Evolutionary conservation across 2,797 vertebrate genomes (phyloP), one percentile per base, ranked within the genome.

Genomic region (Gadopsis bispinosus): DNA sequence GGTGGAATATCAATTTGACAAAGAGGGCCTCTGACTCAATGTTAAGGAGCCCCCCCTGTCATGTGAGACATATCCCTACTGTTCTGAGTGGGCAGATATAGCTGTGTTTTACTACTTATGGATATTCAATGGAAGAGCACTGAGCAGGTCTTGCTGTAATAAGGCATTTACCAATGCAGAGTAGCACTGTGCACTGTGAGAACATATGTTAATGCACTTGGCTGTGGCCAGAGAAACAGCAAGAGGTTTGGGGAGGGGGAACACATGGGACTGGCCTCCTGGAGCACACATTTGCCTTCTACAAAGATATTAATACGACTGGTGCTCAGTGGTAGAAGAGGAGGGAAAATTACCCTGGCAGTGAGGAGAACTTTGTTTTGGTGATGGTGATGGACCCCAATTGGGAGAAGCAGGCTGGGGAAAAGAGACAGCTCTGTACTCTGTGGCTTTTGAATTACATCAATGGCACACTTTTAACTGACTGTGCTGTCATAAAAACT

Each of bases 131-230:
- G 88, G 87, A 84, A 74, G 83, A 81, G 84, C 81, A 71, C 83
- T 63, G 83, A 88, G 83, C 62, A 20, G 75, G 76, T 87, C 83
- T 84, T 71, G 85, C 92, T 89, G 83, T 93, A 93, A 94, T 92
- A 94, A 94, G 93, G 90, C 91, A 90, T 95, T 95, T 94, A 93
- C 90, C 91, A 90, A 92, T 94, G 90, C 92, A 92, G 94, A 91
- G 88, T 89, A 89, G 87, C 89, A 89, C 93, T 88, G 89, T 90
- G 91, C 91, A 56, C 93, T 89, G 92, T 80, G 89, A 94, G 93
- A 94, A 93, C 94, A 95, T 95, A 95, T 95, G 95, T 93, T 95
- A 93, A 93, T 92, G 90, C 80, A 83, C 84, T 92, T 92, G 91
- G 92, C 89, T 90, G 89, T 90, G 87, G 93, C 94, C 93, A 93